Evolutionary conservation across 2,888 invertebrate species (phyloP).

Genomic region (Drosophila flavopinicola): DNA sequence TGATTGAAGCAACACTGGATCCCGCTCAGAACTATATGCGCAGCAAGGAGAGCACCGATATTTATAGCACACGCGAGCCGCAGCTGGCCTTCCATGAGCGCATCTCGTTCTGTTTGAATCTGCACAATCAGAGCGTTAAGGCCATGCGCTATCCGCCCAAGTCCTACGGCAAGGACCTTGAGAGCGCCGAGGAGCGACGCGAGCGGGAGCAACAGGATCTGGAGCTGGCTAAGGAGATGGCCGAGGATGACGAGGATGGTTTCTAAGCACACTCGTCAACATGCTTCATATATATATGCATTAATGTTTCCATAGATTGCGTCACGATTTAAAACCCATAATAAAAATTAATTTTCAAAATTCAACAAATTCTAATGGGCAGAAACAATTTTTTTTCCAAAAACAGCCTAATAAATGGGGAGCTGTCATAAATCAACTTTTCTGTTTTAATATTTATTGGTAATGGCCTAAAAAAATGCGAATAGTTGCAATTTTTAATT

Average conservation of each 20-base stretch:
- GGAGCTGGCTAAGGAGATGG: slow-evolving; percentile 99
- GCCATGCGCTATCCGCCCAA: slow-evolving; percentile 99
- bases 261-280: slow-evolving; percentile 84
- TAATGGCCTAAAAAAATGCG: not conserved
- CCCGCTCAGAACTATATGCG: slow-evolving; percentile 98
- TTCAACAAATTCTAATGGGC: not conserved
- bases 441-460: too few relatives aligned
- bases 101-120: slow-evolving; percentile 97
- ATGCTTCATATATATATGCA: slow-evolving; percentile 22
- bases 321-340: slow-evolving; percentile 47
- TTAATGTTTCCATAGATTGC: slow-evolving; percentile 40
- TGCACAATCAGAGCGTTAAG: slow-evolving; percentile 99
- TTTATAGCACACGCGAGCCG: slow-evolving; percentile 98
- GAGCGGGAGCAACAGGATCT: slow-evolving; percentile 99
- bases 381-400: too few relatives aligned
- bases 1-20: slow-evolving; percentile 98
- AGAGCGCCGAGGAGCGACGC: slow-evolving; percentile 97
- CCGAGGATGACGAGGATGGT: slow-evolving; percentile 99
- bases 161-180: slow-evolving; percentile 98
- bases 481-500: not conserved
- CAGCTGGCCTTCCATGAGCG: slow-evolving; percentile 98
- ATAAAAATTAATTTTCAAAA: slow-evolving; percentile 43
- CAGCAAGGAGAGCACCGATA: slow-evolving; percentile 98
- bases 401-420: not conserved
- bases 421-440: too few relatives aligned